These are phyloP conservation scores for Xiphophorus couchianus DNA, from an alignment of 2,113 vertebrate genomes.

Conservation along the genomic window DNA sequence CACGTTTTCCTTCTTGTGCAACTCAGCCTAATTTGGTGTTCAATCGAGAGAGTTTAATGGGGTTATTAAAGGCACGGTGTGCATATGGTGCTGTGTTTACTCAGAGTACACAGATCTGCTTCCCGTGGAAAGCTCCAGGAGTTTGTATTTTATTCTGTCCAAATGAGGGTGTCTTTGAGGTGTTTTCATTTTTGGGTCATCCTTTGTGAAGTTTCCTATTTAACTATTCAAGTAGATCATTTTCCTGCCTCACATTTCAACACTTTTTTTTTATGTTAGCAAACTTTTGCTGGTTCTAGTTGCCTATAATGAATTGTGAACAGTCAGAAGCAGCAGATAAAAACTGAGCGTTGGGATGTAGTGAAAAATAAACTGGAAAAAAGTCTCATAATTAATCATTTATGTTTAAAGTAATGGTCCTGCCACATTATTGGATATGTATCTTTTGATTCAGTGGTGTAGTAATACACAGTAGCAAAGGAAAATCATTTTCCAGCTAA, in stretches of 20 bases:
- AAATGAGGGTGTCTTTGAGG: neutral
- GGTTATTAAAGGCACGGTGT: slow-evolving; percentile 44
- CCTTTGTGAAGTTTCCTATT: neutral
- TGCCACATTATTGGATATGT: too few relatives aligned
- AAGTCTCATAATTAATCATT: too few relatives aligned
- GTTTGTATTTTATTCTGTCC: slow-evolving; percentile 4
- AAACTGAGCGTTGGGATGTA: too few relatives aligned
- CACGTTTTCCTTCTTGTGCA: slow-evolving; percentile 13
- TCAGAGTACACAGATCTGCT: slow-evolving; percentile 33
- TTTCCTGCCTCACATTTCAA: neutral
- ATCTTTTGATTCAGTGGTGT: too few relatives aligned
- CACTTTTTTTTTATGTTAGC: neutral
- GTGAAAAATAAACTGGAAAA: too few relatives aligned
- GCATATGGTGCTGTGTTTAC: slow-evolving; percentile 49
- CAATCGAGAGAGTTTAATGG: slow-evolving; percentile 51
- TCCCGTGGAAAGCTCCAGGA: slow-evolving; percentile 59
- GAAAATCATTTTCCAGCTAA: too few relatives aligned
- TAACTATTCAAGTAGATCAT: neutral
- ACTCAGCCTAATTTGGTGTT: slow-evolving; percentile 18
- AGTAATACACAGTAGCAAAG: too few relatives aligned
- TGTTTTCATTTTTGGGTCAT: slow-evolving; percentile 21
- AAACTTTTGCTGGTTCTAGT: too few relatives aligned
- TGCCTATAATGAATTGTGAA: too few relatives aligned
- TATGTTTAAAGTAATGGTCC: too few relatives aligned
- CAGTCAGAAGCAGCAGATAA: too few relatives aligned